Conservation (phyloP, 2,888 invertebrate genomes). For the Ferdinandea cuprea region DNA sequence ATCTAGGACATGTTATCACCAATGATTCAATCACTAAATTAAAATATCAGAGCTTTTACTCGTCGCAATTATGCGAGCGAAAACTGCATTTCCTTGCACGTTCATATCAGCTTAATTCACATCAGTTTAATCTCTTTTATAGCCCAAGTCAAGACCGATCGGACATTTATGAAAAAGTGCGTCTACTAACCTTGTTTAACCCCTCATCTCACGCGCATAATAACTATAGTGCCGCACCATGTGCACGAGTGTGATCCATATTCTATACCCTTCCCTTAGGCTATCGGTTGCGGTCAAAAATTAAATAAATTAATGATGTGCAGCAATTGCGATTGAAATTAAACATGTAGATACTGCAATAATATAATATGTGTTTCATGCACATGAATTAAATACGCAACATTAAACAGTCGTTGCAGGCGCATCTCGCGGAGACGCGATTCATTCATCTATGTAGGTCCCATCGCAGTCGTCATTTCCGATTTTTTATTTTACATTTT, state of each 20-base stretch:
- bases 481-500: conserved; percentile 16
- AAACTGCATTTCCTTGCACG: too few relatives aligned
- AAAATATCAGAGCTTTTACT: too few relatives aligned
- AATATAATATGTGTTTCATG: neutral
- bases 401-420: conserved; percentile 28
- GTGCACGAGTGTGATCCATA: conserved; percentile 13
- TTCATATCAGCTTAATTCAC: neutral
- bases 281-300: conserved; percentile 39
- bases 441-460: conserved; percentile 37
- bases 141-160: conserved; percentile 24
- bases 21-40: too few relatives aligned
- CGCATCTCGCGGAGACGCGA: conserved; percentile 29
- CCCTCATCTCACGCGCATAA: conserved; percentile 32
- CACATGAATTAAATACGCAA: conserved; percentile 38
- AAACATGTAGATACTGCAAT: too few relatives aligned
- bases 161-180: conserved; percentile 37
- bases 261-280: conserved; percentile 15
- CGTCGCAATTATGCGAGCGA: too few relatives aligned
- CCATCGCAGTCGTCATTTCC: conserved; percentile 33
- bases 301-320: conserved; percentile 57
- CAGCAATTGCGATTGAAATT: conserved; percentile 27
- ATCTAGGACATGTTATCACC: too few relatives aligned
- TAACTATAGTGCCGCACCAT: conserved; percentile 34
- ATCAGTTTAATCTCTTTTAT: conserved; percentile 3
- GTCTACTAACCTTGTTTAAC: conserved; percentile 58